Conservation (phyloP, 2,797 vertebrate genomes). For the Dicrostonyx torquatus region DNA sequence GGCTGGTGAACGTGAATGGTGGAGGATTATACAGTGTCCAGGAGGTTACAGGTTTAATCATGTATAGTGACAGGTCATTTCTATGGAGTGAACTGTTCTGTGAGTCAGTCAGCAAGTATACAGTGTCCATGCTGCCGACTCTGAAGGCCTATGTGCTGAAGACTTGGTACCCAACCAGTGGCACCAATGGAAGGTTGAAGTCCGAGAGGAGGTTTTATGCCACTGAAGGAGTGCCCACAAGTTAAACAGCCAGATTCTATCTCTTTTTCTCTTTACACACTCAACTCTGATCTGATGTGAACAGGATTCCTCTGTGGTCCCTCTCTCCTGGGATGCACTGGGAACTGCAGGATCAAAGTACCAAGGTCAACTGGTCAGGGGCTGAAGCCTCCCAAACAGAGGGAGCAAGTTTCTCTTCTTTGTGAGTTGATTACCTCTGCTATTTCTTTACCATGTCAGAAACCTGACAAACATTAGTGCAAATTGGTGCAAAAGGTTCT, state of each 20-base stretch:
- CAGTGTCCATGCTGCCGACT: neutral
- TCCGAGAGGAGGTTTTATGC: neutral
- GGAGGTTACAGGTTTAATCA: accelerated
- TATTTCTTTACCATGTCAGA: neutral
- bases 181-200: neutral
- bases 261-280: neutral
- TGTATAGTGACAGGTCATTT: accelerated
- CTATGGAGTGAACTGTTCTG: neutral
- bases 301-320: neutral
- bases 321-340: neutral
- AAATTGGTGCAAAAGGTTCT: neutral
- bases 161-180: neutral
- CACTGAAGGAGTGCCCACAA: neutral
- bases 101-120: neutral
- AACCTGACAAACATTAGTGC: neutral
- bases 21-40: too few species aligned
- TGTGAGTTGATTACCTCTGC: neutral
- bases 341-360: neutral
- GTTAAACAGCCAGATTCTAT: neutral
- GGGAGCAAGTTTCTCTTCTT: neutral
- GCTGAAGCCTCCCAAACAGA: neutral
- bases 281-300: neutral
- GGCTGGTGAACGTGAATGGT: neutral
- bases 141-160: neutral
- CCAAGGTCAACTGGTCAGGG: neutral